These are phyloP conservation scores for Cryptotis parvus DNA, from an alignment of 2,113 vertebrate species.

Conservation along the genomic window DNA sequence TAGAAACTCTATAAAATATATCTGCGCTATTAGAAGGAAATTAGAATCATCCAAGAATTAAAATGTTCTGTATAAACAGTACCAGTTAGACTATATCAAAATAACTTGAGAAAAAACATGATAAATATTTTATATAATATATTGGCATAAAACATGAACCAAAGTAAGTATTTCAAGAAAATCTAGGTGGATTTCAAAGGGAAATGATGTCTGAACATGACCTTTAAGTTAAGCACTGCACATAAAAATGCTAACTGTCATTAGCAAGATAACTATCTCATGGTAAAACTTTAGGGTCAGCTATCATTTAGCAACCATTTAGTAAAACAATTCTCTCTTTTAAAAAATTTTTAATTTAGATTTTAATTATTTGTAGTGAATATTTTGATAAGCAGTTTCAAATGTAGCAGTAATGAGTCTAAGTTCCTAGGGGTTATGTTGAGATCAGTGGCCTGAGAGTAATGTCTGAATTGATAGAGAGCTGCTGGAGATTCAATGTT, in stretches of 20 bases:
- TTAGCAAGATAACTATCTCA: neutral
- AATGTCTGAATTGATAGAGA: neutral
- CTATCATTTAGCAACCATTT: neutral
- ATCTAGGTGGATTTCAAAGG: neutral
- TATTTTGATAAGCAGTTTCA: slow-evolving; percentile 5
- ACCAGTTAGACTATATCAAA: neutral
- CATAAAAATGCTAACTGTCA: neutral
- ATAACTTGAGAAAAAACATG: neutral
- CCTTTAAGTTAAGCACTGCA: neutral
- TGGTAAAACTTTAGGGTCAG: neutral
- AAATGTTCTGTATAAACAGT: neutral
- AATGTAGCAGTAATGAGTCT: neutral
- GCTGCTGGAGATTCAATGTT: neutral
- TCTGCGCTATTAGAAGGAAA: no score
- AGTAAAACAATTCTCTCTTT: neutral
- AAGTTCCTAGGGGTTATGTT: neutral
- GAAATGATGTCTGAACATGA: neutral
- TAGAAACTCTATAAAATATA: neutral
- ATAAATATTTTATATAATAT: neutral
- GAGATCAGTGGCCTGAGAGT: neutral
- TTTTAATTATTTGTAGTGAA: neutral
- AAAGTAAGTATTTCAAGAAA: no score
- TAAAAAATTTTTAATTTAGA: neutral
- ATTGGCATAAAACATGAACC: neutral
- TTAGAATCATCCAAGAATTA: neutral